These are phyloP conservation scores for Trematomus bernacchii DNA, from an alignment of 2,797 vertebrate species.

Conservation along the genomic window DNA sequence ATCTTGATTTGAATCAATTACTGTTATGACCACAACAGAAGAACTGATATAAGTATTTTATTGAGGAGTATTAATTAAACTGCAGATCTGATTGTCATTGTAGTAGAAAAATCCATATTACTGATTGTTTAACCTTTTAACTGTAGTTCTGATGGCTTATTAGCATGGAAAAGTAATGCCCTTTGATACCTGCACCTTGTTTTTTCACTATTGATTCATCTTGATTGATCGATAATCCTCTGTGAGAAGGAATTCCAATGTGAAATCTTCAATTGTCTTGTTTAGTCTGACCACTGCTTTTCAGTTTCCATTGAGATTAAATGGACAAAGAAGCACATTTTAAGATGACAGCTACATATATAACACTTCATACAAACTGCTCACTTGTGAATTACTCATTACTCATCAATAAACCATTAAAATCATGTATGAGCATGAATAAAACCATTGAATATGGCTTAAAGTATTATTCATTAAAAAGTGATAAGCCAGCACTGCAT, in stretches of 20 bases:
- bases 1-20: background rate
- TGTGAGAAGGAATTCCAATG: background rate
- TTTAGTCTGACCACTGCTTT: background rate
- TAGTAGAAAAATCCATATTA: background rate
- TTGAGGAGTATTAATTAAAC: background rate
- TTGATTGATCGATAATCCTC: too few species aligned
- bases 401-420: conserved; percentile 7
- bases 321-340: too few species aligned
- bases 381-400: conserved; percentile 6
- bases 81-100: background rate
- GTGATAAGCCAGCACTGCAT: background rate
- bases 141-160: background rate
- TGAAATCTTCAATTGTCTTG: background rate
- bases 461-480: conserved; percentile 8
- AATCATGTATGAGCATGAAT: background rate
- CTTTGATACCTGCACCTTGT: background rate
- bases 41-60: background rate
- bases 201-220: background rate
- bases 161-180: background rate
- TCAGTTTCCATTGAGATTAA: background rate
- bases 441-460: background rate
- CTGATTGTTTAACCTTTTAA: background rate
- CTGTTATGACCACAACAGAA: background rate
- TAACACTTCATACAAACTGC: background rate
- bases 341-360: background rate